Percentiles rank a stretch among this genome's conserved stretches.
Evolutionary conservation across 2,888 invertebrate genomes (phyloP).

Genomic region (Cyrtodaria siliqua): DNA sequence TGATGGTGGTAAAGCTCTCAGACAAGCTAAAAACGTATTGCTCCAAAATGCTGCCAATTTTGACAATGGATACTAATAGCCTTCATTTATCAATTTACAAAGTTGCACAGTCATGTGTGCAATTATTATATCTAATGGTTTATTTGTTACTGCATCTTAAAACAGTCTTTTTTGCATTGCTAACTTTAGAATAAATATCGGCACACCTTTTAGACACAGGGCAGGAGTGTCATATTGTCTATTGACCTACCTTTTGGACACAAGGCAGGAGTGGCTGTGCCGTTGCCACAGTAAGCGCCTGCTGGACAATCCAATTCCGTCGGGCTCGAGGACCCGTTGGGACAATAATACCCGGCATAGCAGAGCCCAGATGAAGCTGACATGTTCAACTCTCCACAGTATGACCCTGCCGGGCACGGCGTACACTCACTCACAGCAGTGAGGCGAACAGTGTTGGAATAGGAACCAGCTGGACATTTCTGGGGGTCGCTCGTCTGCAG

Average conservation of each 20-base stretch:
- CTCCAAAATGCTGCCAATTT: no score
- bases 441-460: constrained; percentile 75
- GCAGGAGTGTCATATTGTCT: constrained; percentile 1
- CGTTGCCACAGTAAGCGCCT: constrained; percentile 79
- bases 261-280: constrained; percentile 71
- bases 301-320: constrained; percentile 78
- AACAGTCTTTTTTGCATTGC: no score
- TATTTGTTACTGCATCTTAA: no score
- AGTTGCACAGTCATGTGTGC: no score
- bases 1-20: no score
- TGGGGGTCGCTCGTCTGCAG: constrained; percentile 78
- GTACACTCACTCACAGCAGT: constrained; percentile 73
- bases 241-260: constrained; percentile 80
- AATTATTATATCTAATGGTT: no score
- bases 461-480: constrained; percentile 82
- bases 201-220: no score
- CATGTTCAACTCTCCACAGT: constrained; percentile 78
- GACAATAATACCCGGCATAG: constrained; percentile 82
- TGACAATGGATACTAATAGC: no score
- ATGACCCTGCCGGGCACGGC: constrained; percentile 81
- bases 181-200: no score
- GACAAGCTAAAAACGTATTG: no score
- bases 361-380: constrained; percentile 79
- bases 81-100: no score
- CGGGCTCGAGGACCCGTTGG: constrained; percentile 70